Percentiles rank a stretch among this genome's conserved stretches.
Evolutionary conservation across 1,140 invertebrate species (phyloP).

Genomic region (Pemphigus obesinymphae): DNA sequence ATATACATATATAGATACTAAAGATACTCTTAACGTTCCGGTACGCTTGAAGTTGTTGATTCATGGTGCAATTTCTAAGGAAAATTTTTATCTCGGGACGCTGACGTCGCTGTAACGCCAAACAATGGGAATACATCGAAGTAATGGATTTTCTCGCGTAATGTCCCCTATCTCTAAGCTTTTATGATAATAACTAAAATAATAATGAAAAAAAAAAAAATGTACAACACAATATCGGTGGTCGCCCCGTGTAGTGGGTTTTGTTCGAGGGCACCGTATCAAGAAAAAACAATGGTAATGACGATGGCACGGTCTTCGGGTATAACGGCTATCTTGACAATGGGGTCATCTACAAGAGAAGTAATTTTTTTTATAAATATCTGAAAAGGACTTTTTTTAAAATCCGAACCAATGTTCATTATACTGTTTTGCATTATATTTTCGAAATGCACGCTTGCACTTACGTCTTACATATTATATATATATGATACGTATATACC

Average conservation of each 20-base stretch:
- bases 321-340: not conserved
- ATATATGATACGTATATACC: too few species aligned
- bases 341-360: not conserved
- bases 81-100: not conserved
- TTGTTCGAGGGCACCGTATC: not conserved
- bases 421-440: too few species aligned
- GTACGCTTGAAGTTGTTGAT: not conserved
- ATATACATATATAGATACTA: too few species aligned
- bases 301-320: not conserved
- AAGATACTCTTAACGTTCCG: too few species aligned
- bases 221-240: not conserved
- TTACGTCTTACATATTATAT: too few species aligned
- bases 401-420: too few species aligned
- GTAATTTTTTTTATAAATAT: not conserved
- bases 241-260: not conserved
- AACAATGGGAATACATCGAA: not conserved
- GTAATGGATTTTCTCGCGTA: not conserved
- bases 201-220: not conserved
- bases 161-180: not conserved
- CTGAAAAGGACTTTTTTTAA: too few species aligned
- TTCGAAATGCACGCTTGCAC: too few species aligned
- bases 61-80: not conserved
- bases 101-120: not conserved
- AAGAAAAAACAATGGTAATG: slow-evolving; percentile 5
- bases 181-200: slow-evolving; percentile 5